Evolutionary conservation across 2,113 vertebrate species (phyloP), one percentile per base, ranked within the genome.

Genomic region (Labrus mixtus): DNA sequence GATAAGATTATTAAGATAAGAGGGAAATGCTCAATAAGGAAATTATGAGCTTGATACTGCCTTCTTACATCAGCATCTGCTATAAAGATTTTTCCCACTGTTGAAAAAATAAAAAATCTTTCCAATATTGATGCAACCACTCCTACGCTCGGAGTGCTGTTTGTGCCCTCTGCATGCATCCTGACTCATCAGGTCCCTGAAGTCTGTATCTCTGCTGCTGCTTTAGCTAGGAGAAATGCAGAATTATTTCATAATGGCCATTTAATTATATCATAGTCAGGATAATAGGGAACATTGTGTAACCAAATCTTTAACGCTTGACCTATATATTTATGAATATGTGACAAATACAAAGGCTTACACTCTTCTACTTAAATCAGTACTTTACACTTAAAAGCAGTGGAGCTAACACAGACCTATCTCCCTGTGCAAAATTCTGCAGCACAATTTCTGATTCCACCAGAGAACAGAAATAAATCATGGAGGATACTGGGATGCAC

Each of bases 81-180:
- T 22, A 8, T 33, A 66, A 62, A 66, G 45, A 53, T 59, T 65
- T 65, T 17, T 20, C 16, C 58, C 1, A 9, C 25, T 11, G 19
- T 70, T 70, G 58, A 70, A 60, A 56, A 68, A 57, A n/a, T n/a
- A n/a, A 48, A 17, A 54, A 57, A 58, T 22, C 57, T 78, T 53
- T 74, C 13, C 8, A 0, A 53, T 66, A 78, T 81, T 41, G 58
- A 46, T 48, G 22, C 48, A 13, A 29, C 20, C 56, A n/a, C 55
- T 73, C 50, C 39, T 60, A 39, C 13, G 6, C 73, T 78, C 73
- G 17, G 61, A 20, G 2, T 51, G 69, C 54, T 54, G 43, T 67
- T 51, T 60, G 46, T 48, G 15, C 46, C 46, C 46, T 19, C 46
- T 17, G 16, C 46, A 19, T 48, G 65, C 53, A 61, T 73, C 60